phyloP scores from a whole-genome alignment of 2,888 invertebrate genomes.

The Orthosia cruda region DNA sequence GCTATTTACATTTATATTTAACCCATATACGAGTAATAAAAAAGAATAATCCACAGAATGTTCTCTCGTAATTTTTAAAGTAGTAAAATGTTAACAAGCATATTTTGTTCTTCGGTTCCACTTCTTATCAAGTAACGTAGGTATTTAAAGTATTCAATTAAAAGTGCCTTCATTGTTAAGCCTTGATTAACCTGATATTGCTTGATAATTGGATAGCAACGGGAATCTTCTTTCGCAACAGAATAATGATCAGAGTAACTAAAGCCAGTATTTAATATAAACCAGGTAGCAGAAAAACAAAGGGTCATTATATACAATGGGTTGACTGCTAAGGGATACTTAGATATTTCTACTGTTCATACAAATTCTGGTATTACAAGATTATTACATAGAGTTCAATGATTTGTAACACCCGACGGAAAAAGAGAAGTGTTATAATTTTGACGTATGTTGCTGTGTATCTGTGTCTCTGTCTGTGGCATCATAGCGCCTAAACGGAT shows the following conservation, averaged over 20 bases:
- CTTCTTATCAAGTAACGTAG: slow-evolving; percentile 1
- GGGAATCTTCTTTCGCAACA: neutral
- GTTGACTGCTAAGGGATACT: no score
- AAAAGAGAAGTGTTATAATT: no score
- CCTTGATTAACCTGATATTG: slow-evolving; percentile 12
- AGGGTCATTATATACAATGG: no score
- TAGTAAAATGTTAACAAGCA: neutral
- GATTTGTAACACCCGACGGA: no score
- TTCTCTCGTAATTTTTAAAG: slow-evolving; percentile 2
- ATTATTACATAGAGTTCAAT: no score
- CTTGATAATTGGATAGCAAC: neutral
- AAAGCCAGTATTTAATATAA: neutral
- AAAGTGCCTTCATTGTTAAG: neutral
- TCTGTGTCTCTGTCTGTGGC: no score
- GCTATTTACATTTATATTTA: neutral
- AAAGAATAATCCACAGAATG: neutral
- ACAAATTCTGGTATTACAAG: no score
- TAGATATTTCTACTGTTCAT: no score
- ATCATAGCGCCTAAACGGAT: no score
- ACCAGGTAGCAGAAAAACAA: neutral
- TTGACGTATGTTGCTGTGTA: no score
- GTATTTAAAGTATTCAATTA: slow-evolving; percentile 14
- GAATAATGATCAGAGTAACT: neutral
- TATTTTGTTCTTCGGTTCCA: slow-evolving; percentile 5
- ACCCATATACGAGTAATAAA: neutral